Base-by-base conservation (phyloP, 2,113 vertebrate species). In the Gnathochromis pfefferi region DNA sequence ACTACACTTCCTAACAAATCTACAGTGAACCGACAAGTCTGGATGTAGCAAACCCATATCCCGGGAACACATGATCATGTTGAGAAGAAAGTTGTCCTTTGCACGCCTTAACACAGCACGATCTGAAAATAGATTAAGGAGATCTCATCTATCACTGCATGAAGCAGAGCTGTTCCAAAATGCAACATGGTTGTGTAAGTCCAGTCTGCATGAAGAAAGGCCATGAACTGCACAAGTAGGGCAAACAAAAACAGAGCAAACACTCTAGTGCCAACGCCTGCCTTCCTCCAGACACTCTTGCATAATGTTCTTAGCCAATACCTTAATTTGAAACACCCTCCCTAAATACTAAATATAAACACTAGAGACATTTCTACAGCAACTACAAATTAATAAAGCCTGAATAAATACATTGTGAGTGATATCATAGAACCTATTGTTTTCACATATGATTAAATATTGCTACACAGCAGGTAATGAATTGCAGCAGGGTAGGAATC, bases 181-280 rank as follows among this genome's bases (percentile, higher is more conserved):
- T 42, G 86, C 75, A 88, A 82, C 87, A 49, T 17, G 65, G 81
- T 90, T 92, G 88, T 90, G 79, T 3, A 90, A 92, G 93, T 92
- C 82, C 85, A 85, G 81, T 81, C 49, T 80, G 75, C 82, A 78
- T 90, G 90, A 92, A 90, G 89, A 87, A 92, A 92, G 89, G 88
- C 88, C 89, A 86, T 83, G 86, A 89, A 87, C 88, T 88, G 93
- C 88, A 91, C 92, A 94, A 91, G 91, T 89, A 93, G 91, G 93
- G 84, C 91, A 94, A 93, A 94, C 49, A 94, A 80, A 93, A 87
- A 86, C 85, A 87, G 88, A 91, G 94, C 87, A 93, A 94, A 94
- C 89, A 35, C 82, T 81, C 21, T 14, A 31, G 53, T 90, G 92
- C 93, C 94, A 94, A 87, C 80, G 86, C 80, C 81, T 54, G 84